Percentiles rank a stretch among this genome's conserved stretches.
Evolutionary conservation across 2,797 vertebrate genomes (phyloP).

Genomic region (Melanotaenia boesemani): DNA sequence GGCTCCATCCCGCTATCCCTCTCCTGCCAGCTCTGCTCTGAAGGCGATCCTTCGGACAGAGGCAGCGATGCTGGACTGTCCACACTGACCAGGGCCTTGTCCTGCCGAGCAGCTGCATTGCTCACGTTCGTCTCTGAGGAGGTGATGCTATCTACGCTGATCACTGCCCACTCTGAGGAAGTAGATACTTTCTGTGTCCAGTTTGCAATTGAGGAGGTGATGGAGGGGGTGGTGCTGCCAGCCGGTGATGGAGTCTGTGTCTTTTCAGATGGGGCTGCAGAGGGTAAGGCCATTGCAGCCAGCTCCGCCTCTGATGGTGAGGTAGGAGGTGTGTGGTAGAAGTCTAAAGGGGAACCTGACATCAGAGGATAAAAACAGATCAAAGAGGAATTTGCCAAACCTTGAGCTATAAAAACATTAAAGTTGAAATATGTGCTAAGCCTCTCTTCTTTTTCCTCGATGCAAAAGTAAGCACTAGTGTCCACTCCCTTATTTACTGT

Average conservation of each 20-base stretch:
- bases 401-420: constrained; percentile 24
- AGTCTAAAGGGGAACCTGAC: constrained; percentile 80
- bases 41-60: constrained; percentile 41
- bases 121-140: constrained; percentile 29
- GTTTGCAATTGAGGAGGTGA: constrained; percentile 37
- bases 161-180: constrained; percentile 74
- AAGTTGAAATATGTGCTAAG: constrained; percentile 24
- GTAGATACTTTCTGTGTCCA: constrained; percentile 57
- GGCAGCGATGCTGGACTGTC: constrained; percentile 28
- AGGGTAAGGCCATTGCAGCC: constrained; percentile 67
- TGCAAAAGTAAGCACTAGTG: constrained; percentile 53
- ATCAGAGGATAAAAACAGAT: constrained; percentile 9
- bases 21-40: constrained; percentile 73
- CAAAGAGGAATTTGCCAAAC: neutral
- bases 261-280: constrained; percentile 52
- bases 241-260: constrained; percentile 53
- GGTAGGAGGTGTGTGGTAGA: constrained; percentile 82
- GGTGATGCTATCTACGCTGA: constrained; percentile 51
- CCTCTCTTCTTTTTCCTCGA: constrained; percentile 15
- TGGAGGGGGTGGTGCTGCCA: constrained; percentile 37
- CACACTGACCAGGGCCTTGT: constrained; percentile 16
- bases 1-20: constrained; percentile 71
- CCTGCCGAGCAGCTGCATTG: constrained; percentile 29
- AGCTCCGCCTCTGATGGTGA: constrained; percentile 76
- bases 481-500: constrained; percentile 57